Evolutionary conservation across 2,888 invertebrate genomes (phyloP).

Genomic region (Globia sparganii): DNA sequence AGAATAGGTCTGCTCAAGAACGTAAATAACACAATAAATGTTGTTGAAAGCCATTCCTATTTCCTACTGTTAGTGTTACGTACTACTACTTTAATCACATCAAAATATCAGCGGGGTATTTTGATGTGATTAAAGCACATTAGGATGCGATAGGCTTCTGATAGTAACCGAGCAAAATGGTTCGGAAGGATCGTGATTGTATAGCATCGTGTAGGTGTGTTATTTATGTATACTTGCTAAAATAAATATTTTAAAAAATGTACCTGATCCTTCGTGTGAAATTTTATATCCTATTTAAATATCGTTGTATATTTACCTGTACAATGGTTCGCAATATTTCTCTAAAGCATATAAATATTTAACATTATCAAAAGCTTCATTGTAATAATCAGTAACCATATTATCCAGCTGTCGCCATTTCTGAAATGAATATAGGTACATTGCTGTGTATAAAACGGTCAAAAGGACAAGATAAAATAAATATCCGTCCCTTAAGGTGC

Average conservation of each 20-base stretch:
- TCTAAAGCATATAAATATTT: slow-evolving; percentile 96
- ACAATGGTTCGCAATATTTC: slow-evolving; percentile 95
- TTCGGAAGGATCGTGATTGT: background rate
- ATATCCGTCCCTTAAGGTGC: background rate
- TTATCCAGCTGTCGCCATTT: slow-evolving; percentile 94
- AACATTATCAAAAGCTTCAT: slow-evolving; percentile 96
- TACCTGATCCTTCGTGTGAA: no score
- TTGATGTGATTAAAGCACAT: background rate
- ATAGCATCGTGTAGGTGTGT: background rate
- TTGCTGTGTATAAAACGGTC: background rate
- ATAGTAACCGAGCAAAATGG: background rate
- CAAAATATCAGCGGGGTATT: no score
- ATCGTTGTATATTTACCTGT: slow-evolving; percentile 87
- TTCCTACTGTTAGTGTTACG: no score
- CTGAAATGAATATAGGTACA: slow-evolving; percentile 85
- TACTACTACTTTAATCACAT: no score
- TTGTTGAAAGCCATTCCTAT: no score
- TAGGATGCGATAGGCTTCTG: background rate
- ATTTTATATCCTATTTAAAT: background rate
- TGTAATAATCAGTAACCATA: slow-evolving; percentile 94
- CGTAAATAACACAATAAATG: no score
- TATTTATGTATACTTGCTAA: background rate
- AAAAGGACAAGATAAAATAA: background rate
- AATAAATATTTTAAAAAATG: background rate
- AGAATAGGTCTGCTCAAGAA: no score